These are phyloP conservation scores for Clavelina lepadiformis DNA, from an alignment of 23 tunicate species.

Conservation along the genomic window DNA sequence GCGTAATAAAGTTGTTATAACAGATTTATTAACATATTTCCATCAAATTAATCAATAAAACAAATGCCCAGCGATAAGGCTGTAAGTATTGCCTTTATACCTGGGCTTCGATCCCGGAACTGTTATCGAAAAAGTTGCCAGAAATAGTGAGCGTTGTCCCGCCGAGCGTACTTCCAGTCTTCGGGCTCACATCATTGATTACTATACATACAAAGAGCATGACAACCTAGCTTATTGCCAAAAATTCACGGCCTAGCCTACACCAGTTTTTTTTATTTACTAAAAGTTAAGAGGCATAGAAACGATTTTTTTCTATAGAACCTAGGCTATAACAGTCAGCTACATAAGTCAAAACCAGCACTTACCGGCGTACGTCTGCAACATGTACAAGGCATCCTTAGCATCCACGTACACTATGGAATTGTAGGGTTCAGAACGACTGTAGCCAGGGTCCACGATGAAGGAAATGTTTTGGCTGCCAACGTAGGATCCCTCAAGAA, in stretches of 20 bases:
- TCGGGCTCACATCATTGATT: conserved; percentile 51
- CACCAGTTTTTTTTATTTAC: too few species aligned
- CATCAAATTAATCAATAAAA: neutral
- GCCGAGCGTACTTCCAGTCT: conserved; percentile 42
- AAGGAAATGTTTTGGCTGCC: conserved; percentile 68
- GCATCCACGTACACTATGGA: conserved; percentile 17
- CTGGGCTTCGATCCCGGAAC: conserved; percentile 14
- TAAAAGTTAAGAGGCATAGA: conserved; percentile 5
- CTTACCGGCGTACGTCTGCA: conserved; percentile 69
- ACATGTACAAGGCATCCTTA: conserved; percentile 40
- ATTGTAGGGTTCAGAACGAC: conserved; percentile 25
- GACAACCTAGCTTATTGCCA: too few species aligned
- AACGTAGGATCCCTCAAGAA: conserved; percentile 12
- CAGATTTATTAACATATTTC: neutral
- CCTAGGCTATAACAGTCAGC: too few species aligned
- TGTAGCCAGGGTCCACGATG: conserved; percentile 37
- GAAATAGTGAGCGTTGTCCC: conserved; percentile 45
- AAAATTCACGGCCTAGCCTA: too few species aligned
- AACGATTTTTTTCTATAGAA: too few species aligned
- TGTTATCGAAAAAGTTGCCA: conserved; percentile 48
- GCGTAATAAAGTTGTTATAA: neutral
- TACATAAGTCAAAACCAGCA: too few species aligned
- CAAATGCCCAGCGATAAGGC: too few species aligned
- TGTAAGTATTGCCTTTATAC: conserved; percentile 10
- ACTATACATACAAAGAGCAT: too few species aligned